phyloP scores from a whole-genome alignment of 2,888 invertebrate genomes.

The Digitonthophagus gazella region DNA sequence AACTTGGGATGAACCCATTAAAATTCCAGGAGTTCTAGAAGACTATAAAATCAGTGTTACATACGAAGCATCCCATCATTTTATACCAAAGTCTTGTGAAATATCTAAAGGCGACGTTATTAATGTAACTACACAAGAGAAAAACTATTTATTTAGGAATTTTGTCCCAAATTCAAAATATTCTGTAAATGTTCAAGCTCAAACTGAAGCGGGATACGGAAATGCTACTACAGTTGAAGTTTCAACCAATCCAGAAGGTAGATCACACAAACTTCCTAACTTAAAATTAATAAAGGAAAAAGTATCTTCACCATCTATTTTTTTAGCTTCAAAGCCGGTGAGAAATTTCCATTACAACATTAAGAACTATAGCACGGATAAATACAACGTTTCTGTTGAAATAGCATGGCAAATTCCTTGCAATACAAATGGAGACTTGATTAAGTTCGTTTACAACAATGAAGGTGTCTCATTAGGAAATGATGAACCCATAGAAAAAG shows the following conservation, averaged over 20 bases:
- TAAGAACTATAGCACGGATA: slow-evolving; percentile 4
- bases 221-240: not conserved
- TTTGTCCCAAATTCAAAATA: slow-evolving; percentile 24
- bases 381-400: slow-evolving; percentile 26
- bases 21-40: slow-evolving; percentile 31
- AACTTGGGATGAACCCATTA: slow-evolving; percentile 32
- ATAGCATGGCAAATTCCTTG: slow-evolving; percentile 37
- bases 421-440: slow-evolving; percentile 36
- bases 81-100: slow-evolving; percentile 23
- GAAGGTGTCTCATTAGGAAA: slow-evolving; percentile 17
- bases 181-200: slow-evolving; percentile 20
- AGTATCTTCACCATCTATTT: not conserved
- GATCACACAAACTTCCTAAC: not conserved
- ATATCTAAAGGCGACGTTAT: not conserved
- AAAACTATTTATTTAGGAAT: not conserved
- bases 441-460: slow-evolving; percentile 25
- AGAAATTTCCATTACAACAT: slow-evolving; percentile 24
- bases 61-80: slow-evolving; percentile 25
- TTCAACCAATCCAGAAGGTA: slow-evolving; percentile 17
- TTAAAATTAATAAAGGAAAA: not conserved
- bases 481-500: slow-evolving; percentile 13
- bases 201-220: slow-evolving; percentile 17
- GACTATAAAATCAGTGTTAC: slow-evolving; percentile 29
- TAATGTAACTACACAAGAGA: not conserved
- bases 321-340: slow-evolving; percentile 11